Conservation (phyloP, 64 coral and sea anemone genomes). For the Acropora yongei region DNA sequence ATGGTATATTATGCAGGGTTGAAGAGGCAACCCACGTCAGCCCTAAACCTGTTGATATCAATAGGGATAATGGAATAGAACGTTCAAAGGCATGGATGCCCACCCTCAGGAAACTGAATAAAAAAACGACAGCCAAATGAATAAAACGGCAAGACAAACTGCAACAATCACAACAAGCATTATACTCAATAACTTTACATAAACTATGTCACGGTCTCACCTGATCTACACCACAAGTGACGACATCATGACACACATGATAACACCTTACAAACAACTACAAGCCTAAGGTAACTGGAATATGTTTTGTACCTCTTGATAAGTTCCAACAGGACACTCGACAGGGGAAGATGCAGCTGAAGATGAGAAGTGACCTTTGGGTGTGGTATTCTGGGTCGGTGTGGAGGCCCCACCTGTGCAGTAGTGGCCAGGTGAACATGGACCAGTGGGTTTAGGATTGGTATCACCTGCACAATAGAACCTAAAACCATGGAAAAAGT, state of each 20-base stretch:
- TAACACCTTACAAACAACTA: background rate
- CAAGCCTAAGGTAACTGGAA: background rate
- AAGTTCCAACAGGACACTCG: conserved; percentile 90
- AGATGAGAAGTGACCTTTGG: conserved; percentile 70
- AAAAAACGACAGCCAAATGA: too few relatives aligned
- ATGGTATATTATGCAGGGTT: too few relatives aligned
- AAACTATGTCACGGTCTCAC: too few relatives aligned
- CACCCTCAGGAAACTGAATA: too few relatives aligned
- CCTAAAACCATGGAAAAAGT: background rate
- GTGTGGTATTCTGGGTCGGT: conserved; percentile 87
- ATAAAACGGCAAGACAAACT: too few relatives aligned
- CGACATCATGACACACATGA: too few relatives aligned
- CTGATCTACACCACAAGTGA: too few relatives aligned
- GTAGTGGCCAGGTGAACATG: conserved; percentile 88
- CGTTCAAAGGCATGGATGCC: too few relatives aligned
- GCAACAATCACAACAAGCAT: background rate
- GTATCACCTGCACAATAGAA: conserved; percentile 99
- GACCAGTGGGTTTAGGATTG: conserved; percentile 86
- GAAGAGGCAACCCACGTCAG: too few relatives aligned
- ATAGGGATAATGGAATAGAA: too few relatives aligned
- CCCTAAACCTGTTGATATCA: too few relatives aligned
- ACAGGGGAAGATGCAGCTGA: conserved; percentile 63
- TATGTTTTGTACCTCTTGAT: conserved; percentile 74
- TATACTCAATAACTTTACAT: background rate
- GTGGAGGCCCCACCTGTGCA: conserved; percentile 80